Conservation (phyloP, 35 echinoderm and acorn worm species). For the Acanthaster planci region DNA sequence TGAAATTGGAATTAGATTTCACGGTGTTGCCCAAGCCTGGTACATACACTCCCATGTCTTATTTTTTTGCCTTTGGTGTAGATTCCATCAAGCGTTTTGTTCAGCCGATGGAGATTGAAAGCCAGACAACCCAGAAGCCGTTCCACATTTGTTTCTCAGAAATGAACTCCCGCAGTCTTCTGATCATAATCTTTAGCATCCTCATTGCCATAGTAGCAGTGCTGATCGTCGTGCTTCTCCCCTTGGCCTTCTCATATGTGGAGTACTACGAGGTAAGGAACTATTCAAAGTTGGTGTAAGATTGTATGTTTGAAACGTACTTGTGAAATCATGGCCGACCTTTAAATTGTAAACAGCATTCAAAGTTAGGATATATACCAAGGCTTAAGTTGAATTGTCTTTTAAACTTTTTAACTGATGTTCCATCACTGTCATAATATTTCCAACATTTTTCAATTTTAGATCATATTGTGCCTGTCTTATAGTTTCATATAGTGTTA, state of each 20-base stretch:
- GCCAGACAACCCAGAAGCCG: background rate
- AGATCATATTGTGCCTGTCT: too few relatives aligned
- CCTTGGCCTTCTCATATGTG: conserved; percentile 16
- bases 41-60: background rate
- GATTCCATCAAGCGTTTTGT: background rate
- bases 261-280: conserved; percentile 22
- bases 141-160: background rate
- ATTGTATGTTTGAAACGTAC: background rate
- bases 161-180: background rate
- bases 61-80: background rate
- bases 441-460: too few relatives aligned
- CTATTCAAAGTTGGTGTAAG: background rate
- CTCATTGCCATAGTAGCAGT: background rate
- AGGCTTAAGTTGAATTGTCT: too few relatives aligned
- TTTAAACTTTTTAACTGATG: too few relatives aligned
- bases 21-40: too few relatives aligned
- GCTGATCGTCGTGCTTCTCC: conserved; percentile 22
- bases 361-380: too few relatives aligned
- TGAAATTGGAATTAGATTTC: too few relatives aligned
- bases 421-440: too few relatives aligned
- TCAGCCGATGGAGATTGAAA: background rate
- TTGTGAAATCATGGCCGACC: background rate
- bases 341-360: background rate
- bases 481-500: too few relatives aligned
- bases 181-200: background rate